Evolutionary conservation across 1,140 invertebrate species (phyloP).

Genomic region (Liolophura sinensis): DNA sequence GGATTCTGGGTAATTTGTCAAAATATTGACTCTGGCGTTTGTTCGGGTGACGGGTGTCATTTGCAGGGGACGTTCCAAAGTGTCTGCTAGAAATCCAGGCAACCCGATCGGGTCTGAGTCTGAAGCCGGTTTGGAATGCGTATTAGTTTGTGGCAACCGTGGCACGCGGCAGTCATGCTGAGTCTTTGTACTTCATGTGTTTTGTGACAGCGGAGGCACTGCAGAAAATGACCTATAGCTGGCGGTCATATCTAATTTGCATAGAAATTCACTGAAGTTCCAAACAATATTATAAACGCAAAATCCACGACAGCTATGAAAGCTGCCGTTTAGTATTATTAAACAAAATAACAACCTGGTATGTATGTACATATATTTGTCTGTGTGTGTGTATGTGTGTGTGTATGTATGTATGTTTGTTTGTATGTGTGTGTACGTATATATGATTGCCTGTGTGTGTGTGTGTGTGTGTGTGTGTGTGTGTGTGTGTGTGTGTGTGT

Average conservation of each 20-base stretch:
- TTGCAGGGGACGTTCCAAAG: too few species aligned
- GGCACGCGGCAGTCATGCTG: too few species aligned
- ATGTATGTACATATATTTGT: conserved; percentile 4
- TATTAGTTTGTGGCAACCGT: too few species aligned
- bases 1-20: too few species aligned
- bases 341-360: background rate
- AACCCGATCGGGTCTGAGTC: too few species aligned
- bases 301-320: background rate
- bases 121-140: too few species aligned
- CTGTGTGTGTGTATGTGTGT: background rate
- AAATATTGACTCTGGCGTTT: too few species aligned
- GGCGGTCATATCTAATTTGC: background rate
- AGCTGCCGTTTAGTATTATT: background rate
- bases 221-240: too few species aligned
- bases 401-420: background rate
- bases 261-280: background rate
- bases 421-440: conserved; percentile 3
- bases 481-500: conserved; percentile 2
- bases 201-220: too few species aligned
- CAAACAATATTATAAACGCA: background rate
- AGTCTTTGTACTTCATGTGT: too few species aligned
- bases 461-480: background rate
- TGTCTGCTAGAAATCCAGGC: too few species aligned
- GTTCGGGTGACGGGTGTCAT: too few species aligned
- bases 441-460: background rate